Evolutionary conservation across 2,113 vertebrate genomes (phyloP), one percentile per base, ranked within the genome.

Genomic region (Terrapene triunguis): DNA sequence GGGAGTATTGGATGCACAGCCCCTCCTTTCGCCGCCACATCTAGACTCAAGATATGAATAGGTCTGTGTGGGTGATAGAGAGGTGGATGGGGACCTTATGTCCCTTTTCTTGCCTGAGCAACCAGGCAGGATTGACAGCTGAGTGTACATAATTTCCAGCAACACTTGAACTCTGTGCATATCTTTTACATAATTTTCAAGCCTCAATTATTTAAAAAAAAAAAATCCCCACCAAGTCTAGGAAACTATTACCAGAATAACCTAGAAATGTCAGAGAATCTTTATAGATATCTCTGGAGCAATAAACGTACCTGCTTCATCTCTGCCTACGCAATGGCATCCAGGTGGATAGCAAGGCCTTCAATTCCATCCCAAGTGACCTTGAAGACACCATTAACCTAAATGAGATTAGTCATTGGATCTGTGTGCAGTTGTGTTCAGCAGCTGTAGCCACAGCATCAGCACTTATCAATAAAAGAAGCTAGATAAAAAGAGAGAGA

Each of bases 391-490:
- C 55, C 82, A 92, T 94, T 92, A 57, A 88, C 93, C 93, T 90
- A 24, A 91, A 65, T 51, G 93, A 94, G 96, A 96, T 96, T 88
- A 92, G 93, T 82, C 87, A 80, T 65, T 48, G 55, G 92, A 84
- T 85, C 88, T 95, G 86, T 80, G 90, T 85, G 50, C 13, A 27
- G 94, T 94, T 92, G 94, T 84, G 91, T 69, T 87, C 35, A 83
- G 90, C 93, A 96, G 91, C 93, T 95, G 96, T 91, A 96, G 87
- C 89, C 92, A 81, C 87, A 95, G 96, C 95, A 95, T 95, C 93
- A 93, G 90, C 92, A 85, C 91, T 94, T 95, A 90, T 47, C 94
- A 80, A n/a, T 13, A 76, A 82, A 87, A 94, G 88, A 94, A 96
- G 87, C 89, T n/a, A 62, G 65, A 47, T 93, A 81, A 95, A 84